Evolutionary conservation across 2,888 invertebrate genomes (phyloP).

Genomic region (Dione vanillae): DNA sequence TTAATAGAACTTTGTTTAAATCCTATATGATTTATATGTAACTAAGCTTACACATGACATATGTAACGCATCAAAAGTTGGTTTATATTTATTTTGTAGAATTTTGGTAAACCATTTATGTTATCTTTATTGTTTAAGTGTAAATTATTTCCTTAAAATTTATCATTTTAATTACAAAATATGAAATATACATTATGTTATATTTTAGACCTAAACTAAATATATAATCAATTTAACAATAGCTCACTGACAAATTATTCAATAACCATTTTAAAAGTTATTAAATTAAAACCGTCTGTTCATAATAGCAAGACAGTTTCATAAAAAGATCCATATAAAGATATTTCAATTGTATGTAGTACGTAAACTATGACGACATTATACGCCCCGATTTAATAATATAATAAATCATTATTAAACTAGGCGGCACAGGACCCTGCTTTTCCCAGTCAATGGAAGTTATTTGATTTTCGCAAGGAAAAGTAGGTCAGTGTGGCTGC

Average conservation of each 20-base stretch:
- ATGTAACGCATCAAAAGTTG: slow-evolving; percentile 63
- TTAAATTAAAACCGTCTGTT: background rate
- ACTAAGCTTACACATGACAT: slow-evolving; percentile 52
- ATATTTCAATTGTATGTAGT: background rate
- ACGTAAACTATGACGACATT: slow-evolving; percentile 17
- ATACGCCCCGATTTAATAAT: slow-evolving; percentile 17
- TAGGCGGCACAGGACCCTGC: slow-evolving; percentile 23
- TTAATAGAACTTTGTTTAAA: slow-evolving; percentile 5
- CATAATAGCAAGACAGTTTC: background rate
- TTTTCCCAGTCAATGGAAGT: slow-evolving; percentile 12
- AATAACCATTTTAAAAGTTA: background rate
- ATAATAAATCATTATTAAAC: slow-evolving; percentile 31
- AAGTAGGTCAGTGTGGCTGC: slow-evolving; percentile 23
- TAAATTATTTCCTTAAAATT: no score
- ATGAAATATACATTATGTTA: no score
- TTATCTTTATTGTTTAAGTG: no score
- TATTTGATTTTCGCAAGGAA: slow-evolving; percentile 11
- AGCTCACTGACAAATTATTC: background rate
- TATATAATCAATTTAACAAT: no score
- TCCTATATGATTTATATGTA: slow-evolving; percentile 12
- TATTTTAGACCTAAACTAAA: no score
- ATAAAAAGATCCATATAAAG: background rate
- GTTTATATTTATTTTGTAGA: background rate
- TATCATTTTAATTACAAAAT: no score
- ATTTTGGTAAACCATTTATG: background rate